These are phyloP conservation scores for Zonotrichia leucophrys DNA, from an alignment of 2,113 vertebrate species.

Conservation along the genomic window DNA sequence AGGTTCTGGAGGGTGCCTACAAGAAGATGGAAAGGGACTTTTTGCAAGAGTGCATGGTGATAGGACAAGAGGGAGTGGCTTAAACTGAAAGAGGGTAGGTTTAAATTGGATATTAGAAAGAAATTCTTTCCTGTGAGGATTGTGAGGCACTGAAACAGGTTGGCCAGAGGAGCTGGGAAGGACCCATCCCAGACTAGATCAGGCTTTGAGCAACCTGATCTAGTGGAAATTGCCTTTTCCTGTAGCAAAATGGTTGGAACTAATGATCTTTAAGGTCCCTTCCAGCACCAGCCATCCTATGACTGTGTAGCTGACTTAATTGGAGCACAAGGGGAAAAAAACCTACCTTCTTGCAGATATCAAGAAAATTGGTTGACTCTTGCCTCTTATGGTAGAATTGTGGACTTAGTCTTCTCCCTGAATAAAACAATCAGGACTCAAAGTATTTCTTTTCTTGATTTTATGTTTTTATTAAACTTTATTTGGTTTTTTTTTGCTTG, in stretches of 20 bases:
- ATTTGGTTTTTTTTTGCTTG: not conserved
- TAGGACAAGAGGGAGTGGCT: rapidly evolving
- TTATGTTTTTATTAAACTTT: not conserved
- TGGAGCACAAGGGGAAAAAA: not conserved
- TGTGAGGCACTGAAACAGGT: not conserved
- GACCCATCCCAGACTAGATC: not conserved
- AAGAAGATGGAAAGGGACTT: not conserved
- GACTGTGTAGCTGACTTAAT: not conserved
- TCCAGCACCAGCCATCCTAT: not conserved
- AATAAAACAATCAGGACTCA: not conserved
- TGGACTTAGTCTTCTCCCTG: not conserved
- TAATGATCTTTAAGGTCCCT: not conserved
- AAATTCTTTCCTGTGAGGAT: not conserved
- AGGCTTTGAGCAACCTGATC: not conserved
- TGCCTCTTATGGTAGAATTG: not conserved
- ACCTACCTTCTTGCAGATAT: not conserved
- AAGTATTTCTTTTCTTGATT: not conserved
- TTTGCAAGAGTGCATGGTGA: too few relatives aligned
- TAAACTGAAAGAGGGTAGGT: not conserved
- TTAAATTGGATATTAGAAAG: not conserved
- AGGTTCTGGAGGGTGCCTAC: not conserved
- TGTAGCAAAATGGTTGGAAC: not conserved
- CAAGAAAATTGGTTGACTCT: not conserved
- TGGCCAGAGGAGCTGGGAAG: not conserved
- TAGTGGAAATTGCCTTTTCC: not conserved